Evolutionary conservation across 2,113 vertebrate genomes (phyloP).

Genomic region (Entelurus aequoreus): DNA sequence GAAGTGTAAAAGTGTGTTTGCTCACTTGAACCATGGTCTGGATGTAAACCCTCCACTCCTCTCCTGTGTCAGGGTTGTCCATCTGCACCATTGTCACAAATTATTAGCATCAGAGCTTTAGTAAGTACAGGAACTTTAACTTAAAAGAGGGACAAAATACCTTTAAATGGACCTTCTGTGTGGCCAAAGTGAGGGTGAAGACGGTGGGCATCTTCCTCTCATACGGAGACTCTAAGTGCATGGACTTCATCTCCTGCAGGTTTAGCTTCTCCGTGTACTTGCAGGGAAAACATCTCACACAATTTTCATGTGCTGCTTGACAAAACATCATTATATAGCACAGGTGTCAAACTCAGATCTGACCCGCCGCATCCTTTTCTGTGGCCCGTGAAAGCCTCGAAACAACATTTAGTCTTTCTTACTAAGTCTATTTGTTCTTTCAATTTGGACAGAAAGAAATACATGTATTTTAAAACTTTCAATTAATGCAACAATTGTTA

Average conservation of each 20-base stretch:
- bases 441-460: too few relatives aligned
- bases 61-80: conserved; percentile 65
- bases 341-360: too few relatives aligned
- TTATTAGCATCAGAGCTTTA: not conserved
- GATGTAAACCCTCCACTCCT: conserved; percentile 80
- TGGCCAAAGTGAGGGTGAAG: conserved; percentile 40
- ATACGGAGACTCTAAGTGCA: conserved; percentile 25
- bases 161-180: conserved; percentile 54
- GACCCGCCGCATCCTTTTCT: too few relatives aligned
- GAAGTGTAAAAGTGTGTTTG: not conserved
- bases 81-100: conserved; percentile 48
- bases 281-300: not conserved
- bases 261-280: conserved; percentile 64
- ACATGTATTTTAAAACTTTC: too few relatives aligned
- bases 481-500: too few relatives aligned
- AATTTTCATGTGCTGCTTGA: not conserved
- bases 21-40: conserved; percentile 75
- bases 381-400: too few relatives aligned
- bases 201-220: conserved; percentile 6
- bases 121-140: not conserved
- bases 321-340: not conserved
- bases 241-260: conserved; percentile 44
- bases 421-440: too few relatives aligned
- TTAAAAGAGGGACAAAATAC: conserved; percentile 22
- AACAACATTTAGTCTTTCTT: too few relatives aligned